A percentile compares a stretch with the other conserved stretches of the same genome.
Evolutionary conservation across 2,888 invertebrate genomes (phyloP).

Genomic region (Ceramica pisi): DNA sequence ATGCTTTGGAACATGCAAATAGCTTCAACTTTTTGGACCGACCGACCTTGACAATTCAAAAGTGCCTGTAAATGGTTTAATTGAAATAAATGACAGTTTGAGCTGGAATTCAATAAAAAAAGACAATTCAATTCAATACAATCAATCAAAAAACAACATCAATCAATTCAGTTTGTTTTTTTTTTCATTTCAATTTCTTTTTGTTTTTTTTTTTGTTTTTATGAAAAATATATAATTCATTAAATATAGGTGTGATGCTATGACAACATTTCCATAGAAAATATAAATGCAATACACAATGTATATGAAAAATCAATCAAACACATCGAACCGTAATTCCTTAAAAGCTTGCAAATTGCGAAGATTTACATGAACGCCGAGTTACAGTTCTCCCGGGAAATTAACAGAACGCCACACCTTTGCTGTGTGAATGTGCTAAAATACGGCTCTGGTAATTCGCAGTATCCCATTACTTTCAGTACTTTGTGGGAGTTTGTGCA

Average conservation of each 20-base stretch:
- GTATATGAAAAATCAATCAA: conserved; percentile 16
- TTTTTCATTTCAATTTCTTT: too few relatives aligned
- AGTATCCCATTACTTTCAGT: conserved; percentile 21
- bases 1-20: too few relatives aligned
- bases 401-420: conserved; percentile 36
- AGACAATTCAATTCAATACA: too few relatives aligned
- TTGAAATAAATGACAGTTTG: too few relatives aligned
- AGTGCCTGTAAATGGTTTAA: too few relatives aligned
- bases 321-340: conserved; percentile 19
- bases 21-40: too few relatives aligned
- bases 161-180: too few relatives aligned
- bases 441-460: conserved; percentile 31
- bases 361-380: conserved; percentile 36
- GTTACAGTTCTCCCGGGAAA: conserved; percentile 52
- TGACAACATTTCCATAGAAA: neutral
- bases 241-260: neutral
- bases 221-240: too few relatives aligned
- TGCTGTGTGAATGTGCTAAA: conserved; percentile 28
- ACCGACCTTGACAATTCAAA: too few relatives aligned
- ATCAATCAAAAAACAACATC: too few relatives aligned
- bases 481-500: conserved; percentile 8
- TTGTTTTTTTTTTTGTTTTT: too few relatives aligned
- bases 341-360: conserved; percentile 39
- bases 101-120: too few relatives aligned
- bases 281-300: neutral